These are phyloP conservation scores for Platichthys flesus DNA, from an alignment of 2,113 vertebrate genomes.

Conservation along the genomic window DNA sequence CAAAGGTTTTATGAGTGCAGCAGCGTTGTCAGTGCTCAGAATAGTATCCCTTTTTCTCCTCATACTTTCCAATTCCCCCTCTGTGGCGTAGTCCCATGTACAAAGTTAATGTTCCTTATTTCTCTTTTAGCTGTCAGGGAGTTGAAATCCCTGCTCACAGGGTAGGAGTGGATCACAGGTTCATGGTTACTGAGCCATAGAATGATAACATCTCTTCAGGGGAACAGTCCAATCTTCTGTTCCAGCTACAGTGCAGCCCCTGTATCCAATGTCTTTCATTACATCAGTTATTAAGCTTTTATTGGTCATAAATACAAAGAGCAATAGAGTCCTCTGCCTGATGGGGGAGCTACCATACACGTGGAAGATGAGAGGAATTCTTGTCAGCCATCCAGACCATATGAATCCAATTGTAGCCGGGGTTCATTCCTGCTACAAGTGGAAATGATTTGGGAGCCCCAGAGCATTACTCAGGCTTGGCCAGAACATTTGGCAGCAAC, in stretches of 20 bases:
- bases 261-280: constrained; percentile 44
- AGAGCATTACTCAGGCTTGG: constrained; percentile 75
- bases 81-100: constrained; percentile 48
- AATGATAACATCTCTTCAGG: constrained; percentile 60
- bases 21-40: constrained; percentile 73
- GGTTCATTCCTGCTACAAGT: constrained; percentile 67
- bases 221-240: constrained; percentile 57
- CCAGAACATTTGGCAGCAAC: constrained; percentile 39
- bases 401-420: constrained; percentile 60
- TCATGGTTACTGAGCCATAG: constrained; percentile 55
- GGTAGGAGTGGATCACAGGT: constrained; percentile 60
- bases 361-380: constrained; percentile 38
- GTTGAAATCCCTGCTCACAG: constrained; percentile 53
- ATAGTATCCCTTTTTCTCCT: constrained; percentile 59
- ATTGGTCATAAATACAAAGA: constrained; percentile 48
- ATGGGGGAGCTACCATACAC: constrained; percentile 49
- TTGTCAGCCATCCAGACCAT: constrained; percentile 56
- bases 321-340: constrained; percentile 21
- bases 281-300: constrained; percentile 49
- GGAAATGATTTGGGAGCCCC: constrained; percentile 72
- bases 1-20: constrained; percentile 85
- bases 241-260: constrained; percentile 33
- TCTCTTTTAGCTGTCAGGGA: constrained; percentile 59
- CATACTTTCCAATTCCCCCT: constrained; percentile 44
- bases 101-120: constrained; percentile 63